These are phyloP conservation scores for Tachina lurida DNA, from an alignment of 2,888 invertebrate species.

Conservation along the genomic window DNA sequence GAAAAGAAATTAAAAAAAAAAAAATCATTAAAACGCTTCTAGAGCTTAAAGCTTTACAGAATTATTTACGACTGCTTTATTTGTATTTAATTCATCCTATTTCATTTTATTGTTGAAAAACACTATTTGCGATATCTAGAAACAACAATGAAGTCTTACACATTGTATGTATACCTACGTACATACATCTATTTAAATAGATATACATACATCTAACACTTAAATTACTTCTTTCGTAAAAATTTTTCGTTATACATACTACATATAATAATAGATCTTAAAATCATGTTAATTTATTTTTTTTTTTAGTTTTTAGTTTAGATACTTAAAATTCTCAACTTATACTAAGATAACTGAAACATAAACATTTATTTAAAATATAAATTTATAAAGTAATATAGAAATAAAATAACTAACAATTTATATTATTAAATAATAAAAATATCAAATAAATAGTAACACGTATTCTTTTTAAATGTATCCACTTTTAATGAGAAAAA, in stretches of 20 bases:
- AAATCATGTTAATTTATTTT: slow-evolving; percentile 53
- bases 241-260: slow-evolving; percentile 22
- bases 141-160: not conserved
- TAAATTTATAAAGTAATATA: slow-evolving; percentile 24
- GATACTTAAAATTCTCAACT: slow-evolving; percentile 55
- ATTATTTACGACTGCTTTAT: slow-evolving; percentile 34
- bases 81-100: slow-evolving; percentile 3
- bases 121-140: slow-evolving; percentile 10
- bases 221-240: slow-evolving; percentile 19
- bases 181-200: not conserved
- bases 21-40: slow-evolving; percentile 56
- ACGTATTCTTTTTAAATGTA: not conserved
- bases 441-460: not conserved
- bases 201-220: slow-evolving; percentile 12
- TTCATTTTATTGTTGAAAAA: slow-evolving; percentile 33
- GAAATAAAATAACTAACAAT: slow-evolving; percentile 10
- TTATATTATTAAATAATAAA: slow-evolving; percentile 22
- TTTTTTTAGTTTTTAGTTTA: slow-evolving; percentile 66
- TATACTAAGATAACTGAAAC: slow-evolving; percentile 56
- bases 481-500: too few relatives aligned
- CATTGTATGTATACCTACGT: not conserved
- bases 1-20: slow-evolving; percentile 35
- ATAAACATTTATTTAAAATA: slow-evolving; percentile 40
- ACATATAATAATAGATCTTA: slow-evolving; percentile 10
- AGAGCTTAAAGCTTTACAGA: slow-evolving; percentile 58